Conservation (phyloP, 2,797 vertebrate species). For the Serranus cabrilla region DNA sequence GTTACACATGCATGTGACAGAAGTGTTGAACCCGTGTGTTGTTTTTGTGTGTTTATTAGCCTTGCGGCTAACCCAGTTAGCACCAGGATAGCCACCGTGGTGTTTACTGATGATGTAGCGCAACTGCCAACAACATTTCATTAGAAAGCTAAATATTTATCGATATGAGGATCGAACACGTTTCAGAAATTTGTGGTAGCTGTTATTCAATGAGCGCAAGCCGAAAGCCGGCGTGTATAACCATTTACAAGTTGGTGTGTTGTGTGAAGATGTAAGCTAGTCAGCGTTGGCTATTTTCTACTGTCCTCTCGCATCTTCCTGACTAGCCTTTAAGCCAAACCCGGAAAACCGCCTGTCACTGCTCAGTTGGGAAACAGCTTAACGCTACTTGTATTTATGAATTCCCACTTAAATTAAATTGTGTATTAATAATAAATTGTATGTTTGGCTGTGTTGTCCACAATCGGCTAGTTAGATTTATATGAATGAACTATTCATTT, state of each 20-base stretch:
- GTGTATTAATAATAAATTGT: background rate
- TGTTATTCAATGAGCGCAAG: background rate
- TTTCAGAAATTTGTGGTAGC: background rate
- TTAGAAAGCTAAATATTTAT: background rate
- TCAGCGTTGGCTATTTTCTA: slow-evolving; percentile 54
- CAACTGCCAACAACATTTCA: slow-evolving; percentile 10
- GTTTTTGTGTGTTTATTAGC: slow-evolving; percentile 74
- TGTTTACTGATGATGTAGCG: slow-evolving; percentile 71
- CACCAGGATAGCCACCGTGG: slow-evolving; percentile 66
- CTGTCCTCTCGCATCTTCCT: slow-evolving; percentile 75
- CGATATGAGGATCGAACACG: background rate
- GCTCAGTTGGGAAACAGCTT: slow-evolving; percentile 32
- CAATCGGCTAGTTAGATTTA: background rate
- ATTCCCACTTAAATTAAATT: background rate
- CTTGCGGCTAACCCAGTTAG: slow-evolving; percentile 71
- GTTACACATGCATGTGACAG: slow-evolving; percentile 32
- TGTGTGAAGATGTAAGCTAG: slow-evolving; percentile 40
- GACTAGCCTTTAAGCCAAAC: slow-evolving; percentile 71
- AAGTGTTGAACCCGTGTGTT: slow-evolving; percentile 27
- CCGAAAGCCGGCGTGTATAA: background rate
- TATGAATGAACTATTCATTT: background rate
- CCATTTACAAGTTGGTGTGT: slow-evolving; percentile 4
- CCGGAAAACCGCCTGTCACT: slow-evolving; percentile 75
- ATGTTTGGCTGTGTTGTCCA: rapidly evolving
- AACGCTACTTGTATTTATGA: background rate